A percentile compares a stretch with the other conserved stretches of the same genome.
Conservation (phyloP, 2,113 vertebrate genomes). For the Carassius auratus region DNA sequence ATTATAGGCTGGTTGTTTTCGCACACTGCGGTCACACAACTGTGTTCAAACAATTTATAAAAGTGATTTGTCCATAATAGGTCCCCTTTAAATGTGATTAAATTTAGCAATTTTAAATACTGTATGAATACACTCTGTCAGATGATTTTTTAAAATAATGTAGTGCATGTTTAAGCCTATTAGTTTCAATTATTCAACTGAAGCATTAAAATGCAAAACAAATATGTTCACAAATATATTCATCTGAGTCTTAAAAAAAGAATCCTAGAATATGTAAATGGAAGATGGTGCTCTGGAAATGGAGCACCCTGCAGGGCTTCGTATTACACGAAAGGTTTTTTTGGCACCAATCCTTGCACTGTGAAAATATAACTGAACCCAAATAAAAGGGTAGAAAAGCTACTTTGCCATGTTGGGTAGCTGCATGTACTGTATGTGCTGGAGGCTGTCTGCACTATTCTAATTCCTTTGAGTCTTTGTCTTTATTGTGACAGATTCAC, state of each 20-base stretch:
- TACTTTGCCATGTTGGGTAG: conserved; percentile 2
- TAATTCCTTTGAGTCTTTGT: not conserved
- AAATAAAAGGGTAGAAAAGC: not conserved
- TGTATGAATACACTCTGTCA: not conserved
- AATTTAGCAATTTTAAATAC: not conserved
- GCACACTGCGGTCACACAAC: too few relatives aligned
- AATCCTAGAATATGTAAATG: not conserved
- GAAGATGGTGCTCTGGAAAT: not conserved
- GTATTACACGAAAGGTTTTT: not conserved
- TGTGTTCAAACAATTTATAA: too few relatives aligned
- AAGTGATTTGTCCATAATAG: too few relatives aligned
- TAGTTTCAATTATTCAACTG: not conserved
- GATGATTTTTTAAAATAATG: not conserved
- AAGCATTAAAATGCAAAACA: not conserved
- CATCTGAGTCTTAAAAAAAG: not conserved
- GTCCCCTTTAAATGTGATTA: not conserved
- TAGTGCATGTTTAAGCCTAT: not conserved
- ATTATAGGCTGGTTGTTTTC: too few relatives aligned
- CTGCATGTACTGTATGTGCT: not conserved
- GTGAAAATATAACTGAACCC: not conserved
- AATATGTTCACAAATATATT: conserved; percentile 1
- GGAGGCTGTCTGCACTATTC: not conserved
- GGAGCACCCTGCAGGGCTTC: not conserved
- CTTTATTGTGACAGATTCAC: not conserved
- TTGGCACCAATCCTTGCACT: not conserved